Percentiles rank a stretch among this genome's conserved stretches.
Conservation (phyloP, 2,113 vertebrate genomes). For the Grus americana region DNA sequence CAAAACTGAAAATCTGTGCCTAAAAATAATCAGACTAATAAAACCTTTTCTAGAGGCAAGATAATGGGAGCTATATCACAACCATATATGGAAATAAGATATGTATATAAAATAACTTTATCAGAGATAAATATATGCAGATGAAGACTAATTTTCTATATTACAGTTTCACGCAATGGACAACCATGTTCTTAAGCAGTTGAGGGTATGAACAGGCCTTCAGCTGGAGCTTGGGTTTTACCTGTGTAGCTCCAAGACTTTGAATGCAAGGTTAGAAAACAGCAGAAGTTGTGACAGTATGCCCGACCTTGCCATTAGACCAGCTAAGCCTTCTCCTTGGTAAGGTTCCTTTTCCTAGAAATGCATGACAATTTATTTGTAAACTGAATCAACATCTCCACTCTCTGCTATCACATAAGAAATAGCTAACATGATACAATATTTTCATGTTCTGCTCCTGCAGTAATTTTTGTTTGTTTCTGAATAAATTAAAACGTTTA, state of each 20-base stretch:
- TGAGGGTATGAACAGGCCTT: neutral
- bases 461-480: constrained; percentile 31
- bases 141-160: neutral
- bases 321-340: neutral
- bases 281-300: neutral
- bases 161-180: neutral
- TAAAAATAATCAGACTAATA: neutral
- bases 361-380: neutral
- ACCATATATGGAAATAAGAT: neutral
- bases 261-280: neutral
- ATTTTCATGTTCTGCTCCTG: neutral
- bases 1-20: neutral
- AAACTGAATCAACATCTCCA: neutral
- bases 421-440: neutral
- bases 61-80: neutral
- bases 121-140: neutral
- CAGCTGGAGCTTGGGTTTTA: neutral
- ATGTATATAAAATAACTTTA: neutral
- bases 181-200: neutral
- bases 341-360: neutral
- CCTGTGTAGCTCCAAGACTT: neutral
- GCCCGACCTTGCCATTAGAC: neutral
- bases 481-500: constrained; percentile 50
- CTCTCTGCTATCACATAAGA: neutral
- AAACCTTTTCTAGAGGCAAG: neutral